A percentile compares a stretch with the other conserved stretches of the same genome.
Evolutionary conservation across 2,113 vertebrate genomes (phyloP).

Genomic region (Harpagus bidentatus): DNA sequence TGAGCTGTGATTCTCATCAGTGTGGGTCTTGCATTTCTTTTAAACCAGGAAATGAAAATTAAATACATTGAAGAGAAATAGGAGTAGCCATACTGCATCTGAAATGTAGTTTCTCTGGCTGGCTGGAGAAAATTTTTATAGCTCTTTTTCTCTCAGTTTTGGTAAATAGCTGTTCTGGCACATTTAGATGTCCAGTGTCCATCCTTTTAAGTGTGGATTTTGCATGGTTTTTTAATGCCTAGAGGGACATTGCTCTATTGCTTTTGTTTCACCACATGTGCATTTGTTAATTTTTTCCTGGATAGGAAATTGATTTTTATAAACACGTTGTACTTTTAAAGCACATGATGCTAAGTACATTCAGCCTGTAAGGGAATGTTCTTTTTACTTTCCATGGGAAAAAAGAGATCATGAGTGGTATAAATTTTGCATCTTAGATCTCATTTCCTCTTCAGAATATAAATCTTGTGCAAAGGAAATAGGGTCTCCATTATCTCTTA

Average conservation of each 20-base stretch:
- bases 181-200: background rate
- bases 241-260: background rate
- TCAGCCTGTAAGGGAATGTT: background rate
- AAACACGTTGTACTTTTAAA: background rate
- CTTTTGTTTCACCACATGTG: background rate
- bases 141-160: background rate
- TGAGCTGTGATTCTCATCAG: background rate
- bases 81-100: background rate
- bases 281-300: background rate
- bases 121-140: background rate
- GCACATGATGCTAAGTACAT: background rate
- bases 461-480: slow-evolving; percentile 50
- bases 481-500: slow-evolving; percentile 39
- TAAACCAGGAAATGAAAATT: background rate
- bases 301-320: background rate
- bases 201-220: background rate
- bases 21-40: background rate
- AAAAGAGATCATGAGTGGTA: background rate
- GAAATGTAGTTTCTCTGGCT: background rate
- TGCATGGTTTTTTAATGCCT: background rate
- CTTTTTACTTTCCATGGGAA: background rate
- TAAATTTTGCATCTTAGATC: slow-evolving; percentile 50
- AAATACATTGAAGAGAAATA: background rate
- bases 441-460: slow-evolving; percentile 48
- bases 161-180: background rate